A percentile compares a stretch with the other conserved stretches of the same genome.
phyloP scores from a whole-genome alignment of 2,888 invertebrate genomes.

The Himalopsyche kuldschensis region DNA sequence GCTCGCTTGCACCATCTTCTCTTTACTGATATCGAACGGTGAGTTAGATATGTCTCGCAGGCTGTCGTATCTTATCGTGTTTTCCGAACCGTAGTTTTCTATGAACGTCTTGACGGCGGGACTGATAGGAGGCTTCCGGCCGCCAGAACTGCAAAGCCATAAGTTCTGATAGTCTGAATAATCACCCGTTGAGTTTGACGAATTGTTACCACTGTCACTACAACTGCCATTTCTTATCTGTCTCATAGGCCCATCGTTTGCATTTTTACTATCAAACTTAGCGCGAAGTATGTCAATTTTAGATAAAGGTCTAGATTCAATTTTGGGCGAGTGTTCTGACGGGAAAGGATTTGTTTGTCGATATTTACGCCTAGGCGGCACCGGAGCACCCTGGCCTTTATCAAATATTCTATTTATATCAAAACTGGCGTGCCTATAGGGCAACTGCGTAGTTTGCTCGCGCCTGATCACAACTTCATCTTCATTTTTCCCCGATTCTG shows the following conservation, averaged over 20 bases:
- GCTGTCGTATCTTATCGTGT: constrained; percentile 38
- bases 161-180: constrained; percentile 50
- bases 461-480: constrained; percentile 9
- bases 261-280: not conserved
- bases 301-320: constrained; percentile 26
- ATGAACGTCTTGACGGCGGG: constrained; percentile 9
- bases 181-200: constrained; percentile 41
- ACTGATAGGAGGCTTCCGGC: constrained; percentile 46
- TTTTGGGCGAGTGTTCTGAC: constrained; percentile 11
- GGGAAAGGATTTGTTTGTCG: constrained; percentile 43
- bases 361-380: constrained; percentile 48
- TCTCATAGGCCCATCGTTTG: constrained; percentile 5
- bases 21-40: constrained; percentile 16
- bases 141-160: constrained; percentile 55
- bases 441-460: not conserved
- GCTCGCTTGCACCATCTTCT: constrained; percentile 24
- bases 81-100: constrained; percentile 35
- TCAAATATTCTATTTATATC: constrained; percentile 44
- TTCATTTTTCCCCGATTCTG: not conserved
- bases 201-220: constrained; percentile 44
- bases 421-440: constrained; percentile 19
- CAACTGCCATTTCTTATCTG: constrained; percentile 8
- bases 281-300: constrained; percentile 40
- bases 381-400: constrained; percentile 46
- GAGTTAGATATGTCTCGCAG: constrained; percentile 31